Evolutionary conservation across 2,113 vertebrate species (phyloP), one percentile per base, ranked within the genome.

Genomic region (Hemicordylus capensis): DNA sequence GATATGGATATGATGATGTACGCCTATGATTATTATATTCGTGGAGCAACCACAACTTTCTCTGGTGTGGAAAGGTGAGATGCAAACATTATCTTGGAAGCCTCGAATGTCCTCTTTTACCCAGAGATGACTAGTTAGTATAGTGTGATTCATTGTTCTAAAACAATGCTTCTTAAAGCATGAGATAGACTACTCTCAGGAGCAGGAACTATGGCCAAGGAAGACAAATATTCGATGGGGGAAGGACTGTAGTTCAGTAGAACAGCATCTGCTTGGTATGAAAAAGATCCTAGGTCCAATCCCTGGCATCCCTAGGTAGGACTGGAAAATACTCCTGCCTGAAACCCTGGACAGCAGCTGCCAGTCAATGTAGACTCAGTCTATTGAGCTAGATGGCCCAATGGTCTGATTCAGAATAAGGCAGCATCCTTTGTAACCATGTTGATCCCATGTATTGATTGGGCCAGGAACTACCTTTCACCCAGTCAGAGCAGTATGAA

Each of bases 31-130:
- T 96, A 98, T 88, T 99, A 99, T 76, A 98, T 99, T 88, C 97
- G 98, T 28, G 99, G 99, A 28, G 99, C 98, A 76, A 96, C 98
- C 67, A 98, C 98, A 88, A 99, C 99, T 28, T 99, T 99, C 95
- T 98, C 97, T 28, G 97, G 97, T 31, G 98, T 99, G 76, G 94
- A 98, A 66, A 98, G 99, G 99, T 99, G 92, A 95, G 95, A 0
- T 90, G 91, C 85, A 85, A 22, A 85, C 28, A 61, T 69, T 44
- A 6, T 70, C 39, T 69, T 34, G 19, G 42, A 69, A 70, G 11
- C 14, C 15, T 28, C 46, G 34, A 24, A 31, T 37, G 34, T 51
- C 48, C 48, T 51, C 48, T 11, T 11, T 51, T 11, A 6, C 48
- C 48, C 48, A 51, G 6, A 7, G 6, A 6, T 84, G 58, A n/a